phyloP scores from a whole-genome alignment of 2,797 vertebrate species.

The Spinus pinus region DNA sequence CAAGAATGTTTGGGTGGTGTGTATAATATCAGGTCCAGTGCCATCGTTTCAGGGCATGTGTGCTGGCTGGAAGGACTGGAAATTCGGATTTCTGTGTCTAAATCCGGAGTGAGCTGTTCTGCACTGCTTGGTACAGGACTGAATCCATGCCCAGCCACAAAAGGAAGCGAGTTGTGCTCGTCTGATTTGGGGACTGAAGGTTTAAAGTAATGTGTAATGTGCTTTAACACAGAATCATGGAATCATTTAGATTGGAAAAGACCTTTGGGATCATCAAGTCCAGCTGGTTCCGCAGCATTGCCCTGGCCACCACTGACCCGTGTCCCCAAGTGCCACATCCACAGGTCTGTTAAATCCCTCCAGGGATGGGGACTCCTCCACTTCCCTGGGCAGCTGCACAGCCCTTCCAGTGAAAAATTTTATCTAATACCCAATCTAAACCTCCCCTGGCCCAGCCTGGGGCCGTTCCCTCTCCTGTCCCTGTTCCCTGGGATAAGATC shows the following conservation, averaged over 20 bases:
- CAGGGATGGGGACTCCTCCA: background rate
- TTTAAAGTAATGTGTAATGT: background rate
- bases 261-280: background rate
- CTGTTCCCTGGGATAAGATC: background rate
- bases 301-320: background rate
- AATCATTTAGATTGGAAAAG: background rate
- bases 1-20: background rate
- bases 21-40: background rate
- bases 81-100: fast-evolving
- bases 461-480: background rate
- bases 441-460: background rate
- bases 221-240: background rate
- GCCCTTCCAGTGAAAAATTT: background rate
- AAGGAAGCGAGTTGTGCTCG: fast-evolving
- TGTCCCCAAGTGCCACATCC: background rate
- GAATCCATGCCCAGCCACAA: background rate
- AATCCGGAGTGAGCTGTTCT: background rate
- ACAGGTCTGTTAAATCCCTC: background rate
- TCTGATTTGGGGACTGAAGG: background rate
- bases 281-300: fast-evolving
- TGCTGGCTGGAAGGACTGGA: background rate
- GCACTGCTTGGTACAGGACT: background rate
- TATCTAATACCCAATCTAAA: fast-evolving
- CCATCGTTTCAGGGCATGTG: background rate
- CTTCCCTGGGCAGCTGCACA: background rate